A percentile compares a stretch with the other conserved stretches of the same genome.
Evolutionary conservation across 2,113 vertebrate genomes (phyloP).

Genomic region (human (Homo sapiens)): DNA sequence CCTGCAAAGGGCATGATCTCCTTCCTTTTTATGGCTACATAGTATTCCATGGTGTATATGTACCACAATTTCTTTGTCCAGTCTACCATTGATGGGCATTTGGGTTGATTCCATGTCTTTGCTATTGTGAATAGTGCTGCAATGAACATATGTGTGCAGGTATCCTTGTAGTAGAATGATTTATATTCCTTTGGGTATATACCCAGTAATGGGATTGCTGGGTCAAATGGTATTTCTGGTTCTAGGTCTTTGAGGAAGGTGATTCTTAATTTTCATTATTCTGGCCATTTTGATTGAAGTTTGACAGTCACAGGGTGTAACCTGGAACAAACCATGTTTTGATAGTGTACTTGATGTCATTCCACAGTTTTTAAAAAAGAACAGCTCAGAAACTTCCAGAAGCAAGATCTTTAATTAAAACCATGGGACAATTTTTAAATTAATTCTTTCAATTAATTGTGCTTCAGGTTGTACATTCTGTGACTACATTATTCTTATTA

Average conservation of each 20-base stretch:
- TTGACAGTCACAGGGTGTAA: neutral
- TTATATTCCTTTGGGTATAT: too few relatives aligned
- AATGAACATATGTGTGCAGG: too few relatives aligned
- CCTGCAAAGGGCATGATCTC: too few relatives aligned
- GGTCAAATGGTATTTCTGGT: too few relatives aligned
- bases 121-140: too few relatives aligned
- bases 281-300: neutral
- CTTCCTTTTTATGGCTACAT: too few relatives aligned
- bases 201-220: too few relatives aligned
- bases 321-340: neutral
- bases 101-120: too few relatives aligned
- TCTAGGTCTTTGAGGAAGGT: neutral
- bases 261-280: neutral
- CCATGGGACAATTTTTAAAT: conserved; percentile 58
- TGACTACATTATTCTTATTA: conserved; percentile 48
- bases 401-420: conserved; percentile 64
- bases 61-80: too few relatives aligned
- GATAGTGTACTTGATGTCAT: neutral
- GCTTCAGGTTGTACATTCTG: conserved; percentile 23
- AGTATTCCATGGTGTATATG: too few relatives aligned
- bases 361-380: neutral
- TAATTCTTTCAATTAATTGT: conserved; percentile 59
- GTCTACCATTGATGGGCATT: too few relatives aligned
- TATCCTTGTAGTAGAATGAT: too few relatives aligned
- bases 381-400: conserved; percentile 27